A percentile compares a stretch with the other conserved stretches of the same genome.
Evolutionary conservation across 1,140 invertebrate species (phyloP).

Genomic region (Cylas formicarius): DNA sequence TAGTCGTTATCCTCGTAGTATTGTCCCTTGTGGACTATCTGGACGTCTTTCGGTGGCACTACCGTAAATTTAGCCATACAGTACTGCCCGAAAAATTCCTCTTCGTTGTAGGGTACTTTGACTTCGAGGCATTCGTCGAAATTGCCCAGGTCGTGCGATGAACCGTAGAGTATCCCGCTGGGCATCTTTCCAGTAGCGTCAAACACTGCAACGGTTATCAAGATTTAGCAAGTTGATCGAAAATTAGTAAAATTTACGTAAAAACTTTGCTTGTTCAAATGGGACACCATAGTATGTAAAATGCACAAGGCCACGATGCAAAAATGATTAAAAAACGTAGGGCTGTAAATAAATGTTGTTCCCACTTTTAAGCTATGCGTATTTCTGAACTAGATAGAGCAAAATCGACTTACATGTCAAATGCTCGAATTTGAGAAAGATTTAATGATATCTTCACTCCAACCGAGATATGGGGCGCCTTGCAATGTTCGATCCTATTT

Average conservation of each 20-base stretch:
- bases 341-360: neutral
- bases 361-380: no score
- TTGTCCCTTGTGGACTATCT: slow-evolving; percentile 1
- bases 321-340: neutral
- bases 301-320: neutral
- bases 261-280: neutral
- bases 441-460: no score
- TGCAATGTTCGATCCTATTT: no score
- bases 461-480: no score
- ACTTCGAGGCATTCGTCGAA: slow-evolving; percentile 26
- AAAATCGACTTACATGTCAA: no score
- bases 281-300: neutral
- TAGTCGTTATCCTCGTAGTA: slow-evolving; percentile 13
- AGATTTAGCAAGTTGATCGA: neutral
- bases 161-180: slow-evolving; percentile 19
- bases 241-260: no score
- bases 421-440: no score
- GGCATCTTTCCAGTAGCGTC: slow-evolving; percentile 24
- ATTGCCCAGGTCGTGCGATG: slow-evolving; percentile 23
- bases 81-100: slow-evolving; percentile 24
- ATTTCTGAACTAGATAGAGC: no score
- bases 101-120: slow-evolving; percentile 19
- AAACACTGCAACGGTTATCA: slow-evolving; percentile 18
- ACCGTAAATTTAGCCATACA: slow-evolving; percentile 32
- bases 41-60: slow-evolving; percentile 14